Percentiles rank a stretch among this genome's conserved stretches.
Conservation (phyloP, 2,888 invertebrate species). For the Lasioglossum lativentre region DNA sequence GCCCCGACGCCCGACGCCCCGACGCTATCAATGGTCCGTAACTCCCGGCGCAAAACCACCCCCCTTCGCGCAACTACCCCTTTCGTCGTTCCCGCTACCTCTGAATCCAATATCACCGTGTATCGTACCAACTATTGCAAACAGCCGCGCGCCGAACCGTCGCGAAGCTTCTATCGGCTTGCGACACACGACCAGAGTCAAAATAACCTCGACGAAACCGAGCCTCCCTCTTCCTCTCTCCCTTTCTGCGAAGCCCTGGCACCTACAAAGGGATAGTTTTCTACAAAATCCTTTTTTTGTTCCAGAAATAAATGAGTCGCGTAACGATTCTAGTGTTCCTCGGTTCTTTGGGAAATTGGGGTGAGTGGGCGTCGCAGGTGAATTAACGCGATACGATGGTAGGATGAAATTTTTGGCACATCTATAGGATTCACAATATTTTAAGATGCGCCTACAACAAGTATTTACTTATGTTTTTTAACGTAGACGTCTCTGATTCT, state of each 20-base stretch:
- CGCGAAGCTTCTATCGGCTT: slow-evolving; percentile 26
- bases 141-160: slow-evolving; percentile 10
- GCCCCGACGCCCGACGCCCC: slow-evolving; percentile 28
- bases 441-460: too few species aligned
- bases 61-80: not conserved
- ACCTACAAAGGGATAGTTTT: not conserved
- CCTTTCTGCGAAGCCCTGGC: not conserved
- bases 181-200: slow-evolving; percentile 20
- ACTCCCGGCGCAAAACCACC: slow-evolving; percentile 37
- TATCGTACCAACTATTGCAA: slow-evolving; percentile 46
- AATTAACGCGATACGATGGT: too few species aligned
- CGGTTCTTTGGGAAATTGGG: too few species aligned
- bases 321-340: too few species aligned
- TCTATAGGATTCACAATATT: too few species aligned
- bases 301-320: not conserved
- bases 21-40: slow-evolving; percentile 68
- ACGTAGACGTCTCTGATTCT: too few species aligned
- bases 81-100: slow-evolving; percentile 1
- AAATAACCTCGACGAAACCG: slow-evolving; percentile 26
- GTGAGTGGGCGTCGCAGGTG: too few species aligned
- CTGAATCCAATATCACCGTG: slow-evolving; percentile 55
- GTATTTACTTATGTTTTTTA: too few species aligned
- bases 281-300: not conserved
- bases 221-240: not conserved
- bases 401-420: too few species aligned